Evolutionary conservation across 2,888 invertebrate species (phyloP).

Genomic region (Scaptomyza cyrtandrae): DNA sequence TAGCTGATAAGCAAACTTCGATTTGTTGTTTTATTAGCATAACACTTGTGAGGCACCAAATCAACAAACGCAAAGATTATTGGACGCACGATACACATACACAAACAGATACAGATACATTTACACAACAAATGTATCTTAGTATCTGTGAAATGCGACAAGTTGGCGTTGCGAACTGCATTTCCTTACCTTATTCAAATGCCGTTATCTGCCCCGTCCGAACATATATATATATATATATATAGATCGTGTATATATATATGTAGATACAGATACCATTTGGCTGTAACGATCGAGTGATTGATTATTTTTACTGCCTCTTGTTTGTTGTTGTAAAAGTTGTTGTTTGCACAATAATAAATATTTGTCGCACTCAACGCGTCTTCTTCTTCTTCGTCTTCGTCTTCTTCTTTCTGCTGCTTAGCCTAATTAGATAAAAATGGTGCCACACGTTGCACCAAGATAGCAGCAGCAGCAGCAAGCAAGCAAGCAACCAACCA

Average conservation of each 20-base stretch:
- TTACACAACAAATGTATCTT: constrained; percentile 21
- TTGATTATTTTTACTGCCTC: constrained; percentile 74
- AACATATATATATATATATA: constrained; percentile 17
- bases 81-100: constrained; percentile 14
- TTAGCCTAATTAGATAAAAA: constrained; percentile 82
- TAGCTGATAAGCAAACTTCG: constrained; percentile 63
- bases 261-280: constrained; percentile 35
- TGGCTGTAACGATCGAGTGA: constrained; percentile 75
- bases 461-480: background rate
- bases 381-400: constrained; percentile 15
- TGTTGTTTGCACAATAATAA: constrained; percentile 65
- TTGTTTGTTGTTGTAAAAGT: background rate
- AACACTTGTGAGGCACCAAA: constrained; percentile 73
- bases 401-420: constrained; percentile 43
- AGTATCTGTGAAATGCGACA: constrained; percentile 33
- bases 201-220: constrained; percentile 61
- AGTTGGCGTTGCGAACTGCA: constrained; percentile 59
- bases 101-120: constrained; percentile 28
- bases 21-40: constrained; percentile 81
- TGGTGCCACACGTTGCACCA: constrained; percentile 51
- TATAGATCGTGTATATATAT: no score
- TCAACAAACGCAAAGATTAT: background rate
- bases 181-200: constrained; percentile 75
- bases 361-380: constrained; percentile 63
- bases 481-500: background rate